These are phyloP conservation scores for Oreamnos americanus DNA, from an alignment of 2,113 vertebrate genomes.

Conservation along the genomic window DNA sequence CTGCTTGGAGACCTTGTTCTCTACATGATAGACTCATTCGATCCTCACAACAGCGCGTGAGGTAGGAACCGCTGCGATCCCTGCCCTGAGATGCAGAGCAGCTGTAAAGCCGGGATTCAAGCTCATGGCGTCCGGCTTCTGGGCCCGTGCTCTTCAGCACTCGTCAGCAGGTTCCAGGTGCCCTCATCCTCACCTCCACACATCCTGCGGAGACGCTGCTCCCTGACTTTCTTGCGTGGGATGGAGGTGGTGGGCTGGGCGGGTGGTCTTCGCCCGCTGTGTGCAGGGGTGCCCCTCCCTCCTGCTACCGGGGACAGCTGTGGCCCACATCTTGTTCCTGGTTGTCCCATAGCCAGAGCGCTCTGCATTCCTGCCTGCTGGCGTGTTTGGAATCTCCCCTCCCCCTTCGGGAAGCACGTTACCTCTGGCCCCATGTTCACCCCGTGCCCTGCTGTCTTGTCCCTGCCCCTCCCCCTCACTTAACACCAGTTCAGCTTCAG, in stretches of 20 bases:
- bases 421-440: constrained; percentile 51
- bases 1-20: not conserved
- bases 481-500: not conserved
- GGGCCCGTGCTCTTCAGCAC: not conserved
- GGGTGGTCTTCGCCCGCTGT: not conserved
- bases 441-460: not conserved
- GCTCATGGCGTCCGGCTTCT: not conserved
- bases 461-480: not conserved
- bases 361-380: constrained; percentile 62
- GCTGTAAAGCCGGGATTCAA: accelerated
- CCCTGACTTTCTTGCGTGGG: not conserved
- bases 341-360: constrained; percentile 43
- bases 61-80: not conserved
- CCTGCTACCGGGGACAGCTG: constrained; percentile 65
- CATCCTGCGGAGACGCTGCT: not conserved
- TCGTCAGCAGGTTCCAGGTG: not conserved
- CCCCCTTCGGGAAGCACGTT: constrained; percentile 25
- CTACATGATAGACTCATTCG: accelerated
- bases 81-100: not conserved
- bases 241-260: not conserved
- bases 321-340: constrained; percentile 45
- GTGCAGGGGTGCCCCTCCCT: constrained; percentile 24
- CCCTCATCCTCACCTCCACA: not conserved
- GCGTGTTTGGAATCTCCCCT: constrained; percentile 67
- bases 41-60: accelerated